These are phyloP conservation scores for Petrolisthes cinctipes DNA, from an alignment of 2,888 invertebrate species.

Conservation along the genomic window DNA sequence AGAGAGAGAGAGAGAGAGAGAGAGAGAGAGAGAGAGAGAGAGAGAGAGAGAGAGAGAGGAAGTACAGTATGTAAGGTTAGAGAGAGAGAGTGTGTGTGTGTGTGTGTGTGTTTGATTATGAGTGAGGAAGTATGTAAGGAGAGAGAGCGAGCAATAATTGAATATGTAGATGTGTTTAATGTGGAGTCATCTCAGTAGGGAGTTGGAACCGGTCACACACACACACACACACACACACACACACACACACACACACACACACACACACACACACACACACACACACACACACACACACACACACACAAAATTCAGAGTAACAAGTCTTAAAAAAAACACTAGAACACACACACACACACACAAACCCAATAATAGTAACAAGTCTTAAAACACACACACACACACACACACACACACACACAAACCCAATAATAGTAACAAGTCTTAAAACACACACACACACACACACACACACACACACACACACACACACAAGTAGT, in stretches of 20 bases:
- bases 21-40: not conserved
- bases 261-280: constrained; percentile 18
- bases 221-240: constrained; percentile 5
- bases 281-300: constrained; percentile 15
- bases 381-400: constrained; percentile 2
- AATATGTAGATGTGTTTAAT: too few species aligned
- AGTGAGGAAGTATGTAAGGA: not conserved
- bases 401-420: constrained; percentile 18
- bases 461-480: not conserved
- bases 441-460: not conserved
- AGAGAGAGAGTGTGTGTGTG: too few species aligned
- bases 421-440: not conserved
- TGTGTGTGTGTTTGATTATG: not conserved
- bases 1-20: not conserved
- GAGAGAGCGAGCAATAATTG: not conserved
- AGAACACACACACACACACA: not conserved
- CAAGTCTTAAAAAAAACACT: not conserved
- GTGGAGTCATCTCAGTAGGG: not conserved
- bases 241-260: constrained; percentile 18
- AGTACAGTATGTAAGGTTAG: too few species aligned
- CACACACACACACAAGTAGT: not conserved
- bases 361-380: not conserved
- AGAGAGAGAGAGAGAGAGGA: not conserved
- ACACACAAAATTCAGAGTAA: not conserved
- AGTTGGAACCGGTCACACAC: not conserved